Evolutionary conservation across 2,113 vertebrate genomes (phyloP), one percentile per base, ranked within the genome.

Genomic region (Tenrec ecaudatus): DNA sequence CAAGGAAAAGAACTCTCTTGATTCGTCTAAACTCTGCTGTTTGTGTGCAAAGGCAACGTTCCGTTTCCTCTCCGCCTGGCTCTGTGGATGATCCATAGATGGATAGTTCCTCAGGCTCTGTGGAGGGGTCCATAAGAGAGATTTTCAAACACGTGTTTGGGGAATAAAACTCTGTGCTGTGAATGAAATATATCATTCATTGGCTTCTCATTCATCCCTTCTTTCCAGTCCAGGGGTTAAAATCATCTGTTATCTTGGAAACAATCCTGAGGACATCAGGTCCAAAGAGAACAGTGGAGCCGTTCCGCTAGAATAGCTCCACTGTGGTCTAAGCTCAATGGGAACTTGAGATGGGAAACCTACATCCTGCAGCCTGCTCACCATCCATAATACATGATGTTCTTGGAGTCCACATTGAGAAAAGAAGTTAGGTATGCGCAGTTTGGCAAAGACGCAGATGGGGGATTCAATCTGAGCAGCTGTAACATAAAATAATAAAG

Each of bases 401-500:
- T 97, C 94, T 97, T 97, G 92, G 76, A 95, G 85, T 80, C 82
- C 83, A 88, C 22, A 92, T 88, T 87, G 91, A 97, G 84, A 88
- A 89, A 86, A 91, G 60, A 79, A 95, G 90, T 71, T 47, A 68
- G 69, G 77, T 62, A 82, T 71, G 91, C 60, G 92, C 85, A 64
- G 89, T 92, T 82, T 95, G 96, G 96, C 93, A 96, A 80, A 43
- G 85, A 91, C 88, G 38, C 90, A 95, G 96, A 96, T 16, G 89
- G 93, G 76, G 85, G 83, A 95, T 93, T 86, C 31, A 0, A 76
- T 78, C 62, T 76, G 88, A 96, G 69, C 60, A 86, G 84, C 95
- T 96, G 78, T 77, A 95, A 77, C 58, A 97, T 93, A 90, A 97
- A 97, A 97, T 90, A 86, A 87, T 73, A 5, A 95, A 96, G 86